Evolutionary conservation across 2,113 vertebrate species (phyloP).

Genomic region (Xiphias gladius): DNA sequence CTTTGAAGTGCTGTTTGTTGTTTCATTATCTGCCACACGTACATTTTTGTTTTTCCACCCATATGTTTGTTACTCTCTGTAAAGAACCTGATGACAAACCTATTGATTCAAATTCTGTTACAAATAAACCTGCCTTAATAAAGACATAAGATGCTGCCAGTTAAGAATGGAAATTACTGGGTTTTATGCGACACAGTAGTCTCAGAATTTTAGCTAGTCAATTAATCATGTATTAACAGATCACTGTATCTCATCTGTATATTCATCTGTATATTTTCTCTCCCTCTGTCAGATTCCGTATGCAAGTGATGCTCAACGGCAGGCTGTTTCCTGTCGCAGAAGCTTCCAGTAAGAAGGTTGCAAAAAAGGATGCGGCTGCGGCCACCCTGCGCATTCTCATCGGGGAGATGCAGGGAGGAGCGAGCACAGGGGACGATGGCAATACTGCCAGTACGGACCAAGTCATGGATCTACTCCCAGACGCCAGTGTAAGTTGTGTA

Average conservation of each 20-base stretch:
- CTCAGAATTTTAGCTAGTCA: not conserved
- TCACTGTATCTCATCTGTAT: not conserved
- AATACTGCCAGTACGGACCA: constrained; percentile 53
- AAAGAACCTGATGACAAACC: constrained; percentile 8
- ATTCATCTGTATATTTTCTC: not conserved
- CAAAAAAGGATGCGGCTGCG: constrained; percentile 94
- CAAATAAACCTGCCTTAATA: constrained; percentile 12
- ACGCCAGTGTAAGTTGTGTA: constrained; percentile 63
- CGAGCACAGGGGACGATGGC: constrained; percentile 50
- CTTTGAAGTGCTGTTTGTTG: not conserved
- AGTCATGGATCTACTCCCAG: constrained; percentile 47
- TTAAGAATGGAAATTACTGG: constrained; percentile 2
- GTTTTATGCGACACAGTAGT: not conserved
- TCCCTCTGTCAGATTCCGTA: constrained; percentile 88
- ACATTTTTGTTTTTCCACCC: not conserved
- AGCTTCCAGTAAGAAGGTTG: constrained; percentile 95
- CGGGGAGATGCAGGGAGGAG: constrained; percentile 81
- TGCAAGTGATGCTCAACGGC: constrained; percentile 93
- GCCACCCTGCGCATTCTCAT: constrained; percentile 89
- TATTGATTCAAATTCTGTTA: constrained; percentile 1
- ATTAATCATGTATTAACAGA: constrained; percentile 5
- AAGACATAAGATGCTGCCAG: not conserved
- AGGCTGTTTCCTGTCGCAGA: constrained; percentile 91
- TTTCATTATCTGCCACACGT: not conserved
- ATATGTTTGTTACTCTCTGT: not conserved